These are phyloP conservation scores for Eucidaris tribuloides DNA, from an alignment of 35 echinoderm and acorn worm genomes.

Conservation along the genomic window DNA sequence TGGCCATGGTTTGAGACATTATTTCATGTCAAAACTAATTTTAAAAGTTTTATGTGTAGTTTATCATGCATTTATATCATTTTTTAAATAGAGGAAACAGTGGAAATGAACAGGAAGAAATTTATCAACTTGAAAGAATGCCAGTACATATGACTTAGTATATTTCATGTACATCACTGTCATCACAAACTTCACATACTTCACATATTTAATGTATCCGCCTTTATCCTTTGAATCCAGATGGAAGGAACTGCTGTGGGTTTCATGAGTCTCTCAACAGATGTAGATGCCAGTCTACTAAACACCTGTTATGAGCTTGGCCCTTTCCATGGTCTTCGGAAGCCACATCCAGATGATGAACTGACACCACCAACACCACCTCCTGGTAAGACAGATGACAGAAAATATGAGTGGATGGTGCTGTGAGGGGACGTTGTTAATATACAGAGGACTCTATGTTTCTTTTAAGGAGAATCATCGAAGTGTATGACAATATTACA, in stretches of 20 bases:
- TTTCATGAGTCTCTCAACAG: constrained; percentile 89
- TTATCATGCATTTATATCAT: too few relatives aligned
- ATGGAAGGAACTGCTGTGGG: constrained; percentile 90
- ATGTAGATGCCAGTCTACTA: constrained; percentile 79
- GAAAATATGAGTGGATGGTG: background rate
- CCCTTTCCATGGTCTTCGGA: constrained; percentile 84
- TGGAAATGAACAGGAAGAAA: too few relatives aligned
- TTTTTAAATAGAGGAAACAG: too few relatives aligned
- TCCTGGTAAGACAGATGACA: background rate
- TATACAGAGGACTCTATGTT: background rate
- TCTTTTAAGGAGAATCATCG: background rate
- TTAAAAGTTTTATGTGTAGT: too few relatives aligned
- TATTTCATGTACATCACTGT: too few relatives aligned
- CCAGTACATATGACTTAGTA: too few relatives aligned
- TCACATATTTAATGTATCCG: too few relatives aligned
- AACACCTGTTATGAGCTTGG: constrained; percentile 89
- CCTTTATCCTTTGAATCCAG: too few relatives aligned
- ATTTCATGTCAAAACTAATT: too few relatives aligned
- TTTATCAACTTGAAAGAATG: too few relatives aligned
- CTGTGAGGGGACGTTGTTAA: background rate
- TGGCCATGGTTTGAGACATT: too few relatives aligned
- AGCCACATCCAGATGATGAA: constrained; percentile 87
- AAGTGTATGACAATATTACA: background rate
- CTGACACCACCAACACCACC: constrained; percentile 68
- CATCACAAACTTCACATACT: too few relatives aligned